These are phyloP conservation scores for Malacosoma neustria DNA, from an alignment of 2,888 invertebrate species.

Conservation along the genomic window DNA sequence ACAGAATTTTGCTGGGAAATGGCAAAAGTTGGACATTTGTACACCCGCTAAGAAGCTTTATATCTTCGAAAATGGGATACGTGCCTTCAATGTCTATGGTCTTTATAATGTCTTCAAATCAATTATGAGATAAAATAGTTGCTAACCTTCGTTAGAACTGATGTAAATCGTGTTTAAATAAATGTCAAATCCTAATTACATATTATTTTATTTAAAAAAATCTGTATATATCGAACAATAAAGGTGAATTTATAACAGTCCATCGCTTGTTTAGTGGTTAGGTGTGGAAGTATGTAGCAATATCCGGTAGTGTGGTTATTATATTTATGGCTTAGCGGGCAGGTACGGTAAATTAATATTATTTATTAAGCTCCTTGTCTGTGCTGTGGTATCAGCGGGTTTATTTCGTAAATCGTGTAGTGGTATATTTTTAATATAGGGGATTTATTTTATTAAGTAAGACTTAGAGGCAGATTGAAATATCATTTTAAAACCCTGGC, in stretches of 20 bases:
- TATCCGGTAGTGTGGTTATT: background rate
- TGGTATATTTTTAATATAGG: too few relatives aligned
- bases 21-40: constrained; percentile 55
- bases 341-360: background rate
- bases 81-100: constrained; percentile 52
- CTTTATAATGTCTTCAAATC: too few relatives aligned
- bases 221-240: too few relatives aligned
- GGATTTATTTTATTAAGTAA: too few relatives aligned
- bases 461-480: too few relatives aligned
- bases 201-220: too few relatives aligned
- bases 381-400: constrained; percentile 7
- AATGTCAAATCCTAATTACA: too few relatives aligned
- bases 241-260: background rate
- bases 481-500: too few relatives aligned
- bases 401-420: constrained; percentile 26
- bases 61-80: constrained; percentile 48
- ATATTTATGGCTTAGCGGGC: background rate
- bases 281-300: background rate
- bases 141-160: too few relatives aligned
- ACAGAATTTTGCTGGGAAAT: constrained; percentile 30
- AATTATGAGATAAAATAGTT: too few relatives aligned
- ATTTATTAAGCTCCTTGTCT: background rate
- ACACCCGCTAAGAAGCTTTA: constrained; percentile 55
- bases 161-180: too few relatives aligned
- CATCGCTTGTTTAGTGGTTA: background rate